Conservation (phyloP, 2,113 vertebrate genomes). For the Tricholaema leucomelas region DNA sequence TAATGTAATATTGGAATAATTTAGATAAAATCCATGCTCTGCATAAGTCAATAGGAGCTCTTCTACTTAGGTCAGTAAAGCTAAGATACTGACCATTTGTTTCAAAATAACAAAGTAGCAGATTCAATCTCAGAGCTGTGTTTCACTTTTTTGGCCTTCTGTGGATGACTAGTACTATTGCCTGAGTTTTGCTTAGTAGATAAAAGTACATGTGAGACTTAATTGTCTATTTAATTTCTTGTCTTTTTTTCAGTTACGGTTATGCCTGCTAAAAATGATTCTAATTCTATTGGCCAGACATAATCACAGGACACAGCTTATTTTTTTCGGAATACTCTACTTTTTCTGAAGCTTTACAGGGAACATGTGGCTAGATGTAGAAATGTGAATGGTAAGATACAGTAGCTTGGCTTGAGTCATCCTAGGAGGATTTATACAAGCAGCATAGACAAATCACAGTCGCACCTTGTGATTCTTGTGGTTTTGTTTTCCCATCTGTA, state of each 20-base stretch:
- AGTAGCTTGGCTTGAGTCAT: neutral
- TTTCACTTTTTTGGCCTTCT: neutral
- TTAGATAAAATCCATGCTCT: constrained; percentile 17
- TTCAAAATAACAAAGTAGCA: neutral
- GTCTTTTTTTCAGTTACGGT: too few species aligned
- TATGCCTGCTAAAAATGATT: neutral
- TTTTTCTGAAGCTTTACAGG: neutral
- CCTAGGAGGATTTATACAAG: neutral
- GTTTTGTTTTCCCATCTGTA: neutral
- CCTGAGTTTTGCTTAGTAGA: fast-evolving
- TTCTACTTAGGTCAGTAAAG: neutral
- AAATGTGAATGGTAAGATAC: neutral
- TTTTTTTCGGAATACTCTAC: neutral
- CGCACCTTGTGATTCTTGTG: neutral
- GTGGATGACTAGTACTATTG: neutral
- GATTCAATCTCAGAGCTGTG: neutral
- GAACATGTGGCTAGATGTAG: neutral
- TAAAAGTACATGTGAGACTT: neutral
- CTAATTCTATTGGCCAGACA: neutral
- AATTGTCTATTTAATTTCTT: neutral
- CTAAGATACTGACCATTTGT: neutral
- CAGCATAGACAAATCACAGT: neutral
- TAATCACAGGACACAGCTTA: neutral
- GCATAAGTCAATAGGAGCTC: neutral
- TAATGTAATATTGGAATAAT: neutral